Base-by-base conservation (phyloP, 1,140 invertebrate genomes). In the Papilio polyxenes region DNA sequence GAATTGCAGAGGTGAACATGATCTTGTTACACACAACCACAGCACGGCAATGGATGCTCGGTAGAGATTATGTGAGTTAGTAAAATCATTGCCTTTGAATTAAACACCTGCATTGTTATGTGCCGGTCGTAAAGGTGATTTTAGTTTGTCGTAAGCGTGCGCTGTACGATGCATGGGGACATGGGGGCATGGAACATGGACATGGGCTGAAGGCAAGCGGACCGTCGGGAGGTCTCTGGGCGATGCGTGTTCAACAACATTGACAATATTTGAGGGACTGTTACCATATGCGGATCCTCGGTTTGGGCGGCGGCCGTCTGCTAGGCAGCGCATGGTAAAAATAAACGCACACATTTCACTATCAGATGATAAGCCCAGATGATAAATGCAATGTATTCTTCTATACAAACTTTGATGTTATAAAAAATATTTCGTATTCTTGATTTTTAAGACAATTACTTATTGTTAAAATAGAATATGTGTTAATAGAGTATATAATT, bases 221-320 rank as follows among this genome's bases (percentile, higher is more conserved):
- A 88, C 91, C 92, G 93, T 94, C 92, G 86, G 84, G 69, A 92
- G 93, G 91, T 86, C 92, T 85, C 87, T 92, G 87, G 84, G 85
- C 82, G 83, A 82, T 87, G 84, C 85, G 82, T 87, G 86, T 84
- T 84, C 86, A 87, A 92, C 92, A 93, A 93, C 92, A 93, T 87
- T 89, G 88, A 90, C 83, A 89, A 84, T 91, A 88, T 85, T 87
- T 85, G 85, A 84, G 85, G 85, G 86, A 89, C 85, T 87, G 95
- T 97, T 98, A 98, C 97, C 97, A 98, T 96, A 98, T 97, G 96
- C 96, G 96, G 95, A 98, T 97, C 97, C 97, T 97, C 95, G 97
- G 97, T 96, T 97, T 97, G 92, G 97, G 96, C 94, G 97, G 96
- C 93, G 97, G 97, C 96, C 97, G 97, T 96, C 97, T 97, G 93